Evolutionary conservation across 2,888 invertebrate species (phyloP), one percentile per base, ranked within the genome.

Genomic region (Melanchra persicariae): DNA sequence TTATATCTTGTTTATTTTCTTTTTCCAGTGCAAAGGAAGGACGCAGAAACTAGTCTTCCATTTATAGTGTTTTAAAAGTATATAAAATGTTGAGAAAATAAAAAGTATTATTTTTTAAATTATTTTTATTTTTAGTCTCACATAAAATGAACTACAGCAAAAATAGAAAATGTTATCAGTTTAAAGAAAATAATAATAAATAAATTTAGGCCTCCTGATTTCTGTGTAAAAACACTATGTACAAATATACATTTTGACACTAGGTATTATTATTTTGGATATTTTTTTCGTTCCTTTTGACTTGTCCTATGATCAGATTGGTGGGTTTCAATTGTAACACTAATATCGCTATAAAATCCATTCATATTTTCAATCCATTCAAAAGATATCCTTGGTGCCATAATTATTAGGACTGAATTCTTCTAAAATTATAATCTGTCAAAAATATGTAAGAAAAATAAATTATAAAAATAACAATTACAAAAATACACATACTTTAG

Each of bases 201-300:
- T 92, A 93, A 92, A 90, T 91, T 90, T 93, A 93, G 93, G 93
- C 95, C 94, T 94, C 94, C 94, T 87, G 91, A 84, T 90, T 91
- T 89, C 84, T 91, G 88, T 92, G 88, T 89, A 86, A 74, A 66
- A 55, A 85, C 82, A 88, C 91, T 94, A 94, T 94, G 88, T 94
- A 94, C 94, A 95, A 93, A 94, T 94, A 92, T 94, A 95, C 93
- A 94, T 90, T 90, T 88, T 83, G 85, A 86, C 84, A 87, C 65
- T 81, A n/a, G n/a, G n/a, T n/a, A 86, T 84, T 86, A 85, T 70
- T 74, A 68, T 74, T 59, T 65, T 65, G 57, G 52, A 34, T 69
- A 22, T 49, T 58, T n/a, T 40, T 49, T 59, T 70, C 40, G 47
- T 43, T 65, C 63, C 60, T 66, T 52, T 71, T 70, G 66, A 70